Evolutionary conservation across 2,797 vertebrate species (phyloP).

Genomic region (Jordanella pulchra): DNA sequence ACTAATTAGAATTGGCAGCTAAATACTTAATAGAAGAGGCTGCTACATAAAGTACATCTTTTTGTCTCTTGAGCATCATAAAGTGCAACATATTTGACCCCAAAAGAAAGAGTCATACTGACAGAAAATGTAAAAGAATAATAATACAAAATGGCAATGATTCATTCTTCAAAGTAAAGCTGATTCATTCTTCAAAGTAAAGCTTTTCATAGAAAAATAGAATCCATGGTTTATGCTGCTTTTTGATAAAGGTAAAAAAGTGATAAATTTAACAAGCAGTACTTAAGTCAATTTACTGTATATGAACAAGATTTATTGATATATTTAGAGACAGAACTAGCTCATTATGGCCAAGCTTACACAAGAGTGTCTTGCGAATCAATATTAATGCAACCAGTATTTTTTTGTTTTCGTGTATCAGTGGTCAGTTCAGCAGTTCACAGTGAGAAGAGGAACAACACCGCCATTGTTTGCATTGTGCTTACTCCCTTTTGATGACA

Average conservation of each 20-base stretch:
- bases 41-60: too few relatives aligned
- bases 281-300: background rate
- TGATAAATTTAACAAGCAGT: background rate
- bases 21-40: too few relatives aligned
- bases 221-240: background rate
- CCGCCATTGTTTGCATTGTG: conserved; percentile 18
- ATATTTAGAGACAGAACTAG: background rate
- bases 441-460: conserved; percentile 40
- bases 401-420: background rate
- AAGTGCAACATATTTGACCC: too few relatives aligned
- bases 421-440: conserved; percentile 28
- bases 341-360: conserved; percentile 7
- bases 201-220: too few relatives aligned
- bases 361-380: conserved; percentile 14
- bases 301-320: conserved; percentile 1
- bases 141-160: too few relatives aligned
- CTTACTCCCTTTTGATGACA: conserved; percentile 9
- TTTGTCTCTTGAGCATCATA: too few relatives aligned
- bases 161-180: too few relatives aligned
- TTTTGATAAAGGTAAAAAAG: background rate
- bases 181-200: too few relatives aligned
- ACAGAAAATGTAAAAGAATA: too few relatives aligned
- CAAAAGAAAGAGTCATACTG: too few relatives aligned
- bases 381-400: background rate
- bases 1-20: too few relatives aligned